Evolutionary conservation across 1,140 invertebrate genomes (phyloP).

Genomic region (Saccostrea glomerata): DNA sequence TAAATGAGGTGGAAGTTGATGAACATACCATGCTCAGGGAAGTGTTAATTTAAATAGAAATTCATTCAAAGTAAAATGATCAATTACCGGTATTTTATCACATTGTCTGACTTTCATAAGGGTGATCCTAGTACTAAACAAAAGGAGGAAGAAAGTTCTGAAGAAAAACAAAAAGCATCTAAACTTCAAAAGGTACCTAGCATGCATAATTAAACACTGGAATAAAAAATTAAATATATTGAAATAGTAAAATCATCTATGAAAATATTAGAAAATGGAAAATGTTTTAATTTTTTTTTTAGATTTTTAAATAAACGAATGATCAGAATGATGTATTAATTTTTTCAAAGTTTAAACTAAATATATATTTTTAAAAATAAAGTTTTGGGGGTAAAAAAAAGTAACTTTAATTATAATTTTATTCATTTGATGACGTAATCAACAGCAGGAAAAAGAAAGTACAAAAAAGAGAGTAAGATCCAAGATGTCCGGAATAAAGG

Average conservation of each 20-base stretch:
- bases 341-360: no score
- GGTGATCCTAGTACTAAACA: not conserved
- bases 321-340: no score
- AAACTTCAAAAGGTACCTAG: not conserved
- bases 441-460: not conserved
- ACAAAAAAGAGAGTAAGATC: conserved; percentile 10
- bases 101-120: conserved; percentile 4
- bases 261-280: no score
- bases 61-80: no score
- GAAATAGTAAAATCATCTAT: not conserved
- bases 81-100: no score
- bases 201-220: not conserved
- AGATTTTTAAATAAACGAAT: no score
- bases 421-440: not conserved
- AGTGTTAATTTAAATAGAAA: no score
- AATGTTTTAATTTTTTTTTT: no score
- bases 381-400: not conserved
- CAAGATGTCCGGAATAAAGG: conserved; percentile 16
- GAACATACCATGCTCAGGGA: no score
- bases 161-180: not conserved
- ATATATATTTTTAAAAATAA: no score
- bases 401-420: not conserved
- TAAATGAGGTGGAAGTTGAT: no score
- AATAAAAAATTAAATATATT: not conserved
- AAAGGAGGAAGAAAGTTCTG: not conserved